These are phyloP conservation scores for Tragelaphus strepsiceros DNA, from an alignment of 2,113 vertebrate genomes.

Conservation along the genomic window DNA sequence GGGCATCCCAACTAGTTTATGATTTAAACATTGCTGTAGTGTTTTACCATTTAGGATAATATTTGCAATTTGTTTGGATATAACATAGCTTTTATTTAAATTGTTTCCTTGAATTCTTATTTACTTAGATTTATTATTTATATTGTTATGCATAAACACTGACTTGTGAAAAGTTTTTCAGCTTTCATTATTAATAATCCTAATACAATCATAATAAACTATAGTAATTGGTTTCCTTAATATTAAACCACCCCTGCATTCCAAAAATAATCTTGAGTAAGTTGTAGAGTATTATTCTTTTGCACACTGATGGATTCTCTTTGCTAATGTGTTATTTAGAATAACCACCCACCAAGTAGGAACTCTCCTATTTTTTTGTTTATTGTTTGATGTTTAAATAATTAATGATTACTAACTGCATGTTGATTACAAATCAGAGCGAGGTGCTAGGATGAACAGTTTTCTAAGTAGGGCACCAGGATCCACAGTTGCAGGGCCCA, in stretches of 20 bases:
- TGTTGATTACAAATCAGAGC: slow-evolving; percentile 56
- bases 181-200: neutral
- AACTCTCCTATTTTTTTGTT: neutral
- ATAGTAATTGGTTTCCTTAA: neutral
- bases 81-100: neutral
- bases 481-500: slow-evolving; percentile 32
- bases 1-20: neutral
- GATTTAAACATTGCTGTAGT: neutral
- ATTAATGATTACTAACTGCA: slow-evolving; percentile 57
- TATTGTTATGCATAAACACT: neutral
- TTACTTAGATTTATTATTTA: neutral
- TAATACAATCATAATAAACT: neutral
- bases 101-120: neutral
- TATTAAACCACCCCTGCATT: neutral
- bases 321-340: neutral
- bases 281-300: neutral
- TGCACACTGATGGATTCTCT: neutral
- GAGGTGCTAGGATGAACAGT: neutral
- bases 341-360: neutral
- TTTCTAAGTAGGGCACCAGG: slow-evolving; percentile 26
- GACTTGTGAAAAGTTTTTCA: neutral
- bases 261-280: neutral
- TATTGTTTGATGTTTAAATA: slow-evolving; percentile 34
- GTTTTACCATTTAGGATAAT: neutral
- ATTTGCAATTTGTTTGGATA: neutral